Conservation (phyloP, 2,888 invertebrate species). For the Athetis lepigone region DNA sequence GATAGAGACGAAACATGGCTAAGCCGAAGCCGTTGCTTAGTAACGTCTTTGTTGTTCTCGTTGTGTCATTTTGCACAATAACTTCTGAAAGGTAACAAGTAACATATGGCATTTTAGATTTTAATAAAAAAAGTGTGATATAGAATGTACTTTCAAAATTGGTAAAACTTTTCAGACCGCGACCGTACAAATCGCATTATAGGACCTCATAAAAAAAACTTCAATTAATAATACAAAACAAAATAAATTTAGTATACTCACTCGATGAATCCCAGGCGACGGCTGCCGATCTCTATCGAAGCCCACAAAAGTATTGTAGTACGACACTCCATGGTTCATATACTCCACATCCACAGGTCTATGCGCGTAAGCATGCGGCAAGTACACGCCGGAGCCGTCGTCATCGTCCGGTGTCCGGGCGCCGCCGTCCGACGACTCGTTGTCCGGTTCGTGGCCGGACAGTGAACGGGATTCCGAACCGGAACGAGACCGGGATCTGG, state of each 20-base stretch:
- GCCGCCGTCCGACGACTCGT: slow-evolving; percentile 94
- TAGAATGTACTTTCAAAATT: too few species aligned
- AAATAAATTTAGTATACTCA: slow-evolving; percentile 67
- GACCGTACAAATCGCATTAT: too few species aligned
- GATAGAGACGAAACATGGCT: too few species aligned
- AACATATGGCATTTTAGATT: too few species aligned
- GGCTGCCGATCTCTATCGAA: slow-evolving; percentile 89
- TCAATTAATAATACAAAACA: too few species aligned
- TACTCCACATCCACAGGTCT: slow-evolving; percentile 83
- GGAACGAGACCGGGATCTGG: slow-evolving; percentile 91
- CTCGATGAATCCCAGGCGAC: slow-evolving; percentile 86
- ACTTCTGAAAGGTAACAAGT: too few species aligned
- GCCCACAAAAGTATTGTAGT: slow-evolving; percentile 91
- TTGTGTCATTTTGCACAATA: too few species aligned
- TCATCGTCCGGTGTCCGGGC: slow-evolving; percentile 93
- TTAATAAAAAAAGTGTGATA: too few species aligned
- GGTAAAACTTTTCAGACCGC: too few species aligned
- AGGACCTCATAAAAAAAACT: too few species aligned
- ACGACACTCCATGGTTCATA: slow-evolving; percentile 91
- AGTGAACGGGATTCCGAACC: slow-evolving; percentile 93
- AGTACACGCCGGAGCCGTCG: slow-evolving; percentile 91
- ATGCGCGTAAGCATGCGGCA: slow-evolving; percentile 91
- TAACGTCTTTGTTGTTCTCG: too few species aligned
- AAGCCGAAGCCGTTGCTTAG: too few species aligned
- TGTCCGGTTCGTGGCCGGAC: slow-evolving; percentile 94